Conservation (phyloP, 1,140 invertebrate genomes). For the Cydia pomonella region DNA sequence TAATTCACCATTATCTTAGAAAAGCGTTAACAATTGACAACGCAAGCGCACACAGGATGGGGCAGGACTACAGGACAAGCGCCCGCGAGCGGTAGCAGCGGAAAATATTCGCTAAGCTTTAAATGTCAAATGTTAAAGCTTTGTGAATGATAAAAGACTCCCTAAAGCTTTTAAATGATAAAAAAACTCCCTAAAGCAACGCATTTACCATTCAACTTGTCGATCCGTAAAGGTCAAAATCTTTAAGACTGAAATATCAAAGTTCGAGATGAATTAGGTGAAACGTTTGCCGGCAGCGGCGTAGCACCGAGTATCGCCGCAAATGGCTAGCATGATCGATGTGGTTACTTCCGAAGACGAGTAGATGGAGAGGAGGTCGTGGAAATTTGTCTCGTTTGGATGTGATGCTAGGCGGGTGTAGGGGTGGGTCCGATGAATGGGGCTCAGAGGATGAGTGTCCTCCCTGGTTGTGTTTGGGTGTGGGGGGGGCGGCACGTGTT, state of each 20-base stretch:
- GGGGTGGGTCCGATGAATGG: conserved; percentile 61
- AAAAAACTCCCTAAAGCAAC: background rate
- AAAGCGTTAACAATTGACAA: conserved; percentile 1
- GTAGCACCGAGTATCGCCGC: conserved; percentile 40
- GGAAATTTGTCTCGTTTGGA: background rate
- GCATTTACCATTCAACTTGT: conserved; percentile 53
- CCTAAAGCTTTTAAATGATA: conserved; percentile 34
- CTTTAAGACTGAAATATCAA: conserved; percentile 64
- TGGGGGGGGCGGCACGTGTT: conserved; percentile 48
- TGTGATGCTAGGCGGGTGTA: background rate
- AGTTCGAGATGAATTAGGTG: conserved; percentile 57
- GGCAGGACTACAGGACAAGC: conserved; percentile 21
- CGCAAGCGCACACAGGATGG: background rate
- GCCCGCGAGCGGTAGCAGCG: conserved; percentile 12
- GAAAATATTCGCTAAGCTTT: conserved; percentile 29
- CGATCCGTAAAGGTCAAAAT: conserved; percentile 61
- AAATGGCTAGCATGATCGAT: conserved; percentile 25
- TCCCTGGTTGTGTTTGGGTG: conserved; percentile 36
- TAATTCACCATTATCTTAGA: conserved; percentile 15
- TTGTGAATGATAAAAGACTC: conserved; percentile 41
- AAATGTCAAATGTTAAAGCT: conserved; percentile 40
- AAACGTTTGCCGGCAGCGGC: conserved; percentile 37
- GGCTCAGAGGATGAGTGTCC: conserved; percentile 33
- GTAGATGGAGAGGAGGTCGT: background rate
- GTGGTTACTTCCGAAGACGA: background rate